Base-by-base conservation (phyloP, 1,140 invertebrate species). In the Phymorhynchus buccinoides region DNA sequence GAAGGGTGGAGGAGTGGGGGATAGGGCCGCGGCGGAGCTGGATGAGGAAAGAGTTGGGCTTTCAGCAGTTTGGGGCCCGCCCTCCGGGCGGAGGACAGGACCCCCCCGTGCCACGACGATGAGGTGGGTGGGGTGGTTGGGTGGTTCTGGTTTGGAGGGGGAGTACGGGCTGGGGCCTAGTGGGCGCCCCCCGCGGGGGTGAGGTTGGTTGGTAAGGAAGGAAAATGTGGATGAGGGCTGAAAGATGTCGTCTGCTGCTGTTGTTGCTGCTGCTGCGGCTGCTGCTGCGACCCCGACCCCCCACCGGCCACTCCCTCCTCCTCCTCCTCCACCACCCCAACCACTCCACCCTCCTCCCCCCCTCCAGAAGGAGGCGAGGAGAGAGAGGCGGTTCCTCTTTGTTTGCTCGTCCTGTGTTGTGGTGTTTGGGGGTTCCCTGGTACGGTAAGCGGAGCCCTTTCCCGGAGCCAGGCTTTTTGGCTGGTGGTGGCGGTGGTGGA, bases 51-150 rank as follows among this genome's bases (percentile, higher is more conserved):
- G 86, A n/a, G 84, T 79, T 75, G 44, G 42, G 27, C 85, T n/a
- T n/a, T 79, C 75, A 80, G 77, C 73, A 66, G 83, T n/a, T n/a
- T 83, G 77, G 82, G 85, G 75, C 88, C 85, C 42, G 85, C 86
- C 71, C 88, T 85, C 77, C 86, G 86, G 88, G 87, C 85, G 87
- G 86, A n/a, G n/a, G n/a, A n/a, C n/a, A n/a, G n/a, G n/a, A n/a
- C n/a, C n/a, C n/a, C n/a, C n/a, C n/a, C n/a, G n/a, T n/a, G n/a
- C n/a, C n/a, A 77, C 71, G 56, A 30, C 84, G 81, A 52, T 80
- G 82, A 41, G 71, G 79, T 3, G 75, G 79, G 39, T 82, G 83
- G 80, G 85, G 44, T 30, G 44, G 68, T 2, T 56, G 86, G 37
- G n/a, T n/a, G n/a, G 68, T n/a, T n/a, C n/a, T n/a, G n/a, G n/a